Evolutionary conservation across 2,113 vertebrate species (phyloP).

Genomic region (Buteo buteo): DNA sequence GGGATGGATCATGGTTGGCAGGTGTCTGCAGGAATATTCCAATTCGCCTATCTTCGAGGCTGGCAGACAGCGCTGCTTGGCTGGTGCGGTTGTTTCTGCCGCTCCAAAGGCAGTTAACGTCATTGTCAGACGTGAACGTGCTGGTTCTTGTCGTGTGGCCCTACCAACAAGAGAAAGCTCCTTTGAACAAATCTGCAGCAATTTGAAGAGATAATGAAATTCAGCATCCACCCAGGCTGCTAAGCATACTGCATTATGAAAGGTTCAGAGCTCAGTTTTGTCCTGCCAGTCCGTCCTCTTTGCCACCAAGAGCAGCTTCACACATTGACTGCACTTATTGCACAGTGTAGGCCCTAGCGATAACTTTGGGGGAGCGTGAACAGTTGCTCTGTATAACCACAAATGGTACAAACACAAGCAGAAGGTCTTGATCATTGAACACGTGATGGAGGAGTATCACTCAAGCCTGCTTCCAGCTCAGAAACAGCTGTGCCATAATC

Average conservation of each 20-base stretch:
- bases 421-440: not conserved
- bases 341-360: not conserved
- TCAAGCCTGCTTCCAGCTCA: not conserved
- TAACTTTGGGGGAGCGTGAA: not conserved
- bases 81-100: not conserved
- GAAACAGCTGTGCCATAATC: not conserved
- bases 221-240: constrained; percentile 32
- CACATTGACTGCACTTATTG: fast-evolving
- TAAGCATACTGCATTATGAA: not conserved
- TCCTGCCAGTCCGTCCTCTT: not conserved
- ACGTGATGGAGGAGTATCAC: not conserved
- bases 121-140: constrained; percentile 31
- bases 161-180: not conserved
- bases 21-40: constrained; percentile 32
- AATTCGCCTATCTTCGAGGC: not conserved
- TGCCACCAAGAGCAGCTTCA: not conserved
- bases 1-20: constrained; percentile 42
- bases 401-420: not conserved
- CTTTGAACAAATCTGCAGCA: constrained; percentile 46
- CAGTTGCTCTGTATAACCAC: not conserved
- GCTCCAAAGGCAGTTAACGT: constrained; percentile 11
- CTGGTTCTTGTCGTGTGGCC: constrained; percentile 38
- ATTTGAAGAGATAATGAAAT: constrained; percentile 32
- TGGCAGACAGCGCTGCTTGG: constrained; percentile 10
- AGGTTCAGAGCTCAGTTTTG: not conserved